Percentiles rank a stretch among this genome's conserved stretches.
phyloP scores from a whole-genome alignment of 2,888 invertebrate genomes.

The Agrochola litura region DNA sequence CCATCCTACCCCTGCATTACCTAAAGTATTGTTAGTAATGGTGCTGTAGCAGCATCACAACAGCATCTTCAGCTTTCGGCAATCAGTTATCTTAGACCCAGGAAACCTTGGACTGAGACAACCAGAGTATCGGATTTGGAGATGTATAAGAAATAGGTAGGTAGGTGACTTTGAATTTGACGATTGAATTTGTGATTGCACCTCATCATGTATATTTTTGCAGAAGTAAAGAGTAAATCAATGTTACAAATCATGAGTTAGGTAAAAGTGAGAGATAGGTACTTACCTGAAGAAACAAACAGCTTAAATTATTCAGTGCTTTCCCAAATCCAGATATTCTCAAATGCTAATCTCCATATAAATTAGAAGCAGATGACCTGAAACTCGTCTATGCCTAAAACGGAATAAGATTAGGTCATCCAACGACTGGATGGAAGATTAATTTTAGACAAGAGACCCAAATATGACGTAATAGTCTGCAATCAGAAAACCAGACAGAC shows the following conservation, averaged over 20 bases:
- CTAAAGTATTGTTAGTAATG: constrained; percentile 2
- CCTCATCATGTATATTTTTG: not conserved
- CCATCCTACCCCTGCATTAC: not conserved
- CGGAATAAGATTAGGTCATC: constrained; percentile 59
- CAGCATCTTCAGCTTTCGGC: not conserved
- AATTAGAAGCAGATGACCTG: constrained; percentile 40
- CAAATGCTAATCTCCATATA: constrained; percentile 20
- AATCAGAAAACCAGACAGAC: constrained; percentile 32
- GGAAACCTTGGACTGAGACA: not conserved
- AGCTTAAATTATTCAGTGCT: not conserved
- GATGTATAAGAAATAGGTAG: not conserved
- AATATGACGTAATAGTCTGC: constrained; percentile 47
- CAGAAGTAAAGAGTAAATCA: not conserved
- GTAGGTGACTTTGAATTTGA: not conserved
- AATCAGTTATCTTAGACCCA: not conserved
- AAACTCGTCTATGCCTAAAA: constrained; percentile 40
- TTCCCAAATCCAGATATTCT: not conserved
- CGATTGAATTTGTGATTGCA: not conserved
- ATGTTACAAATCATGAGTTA: not conserved
- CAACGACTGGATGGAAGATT: constrained; percentile 42
- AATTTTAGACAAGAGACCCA: constrained; percentile 44
- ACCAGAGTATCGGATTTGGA: not conserved
- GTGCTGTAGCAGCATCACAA: not conserved
- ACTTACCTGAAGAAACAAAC: not conserved
- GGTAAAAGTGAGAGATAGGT: too few relatives aligned